phyloP scores from a whole-genome alignment of 1,140 invertebrate genomes.

The Sycophaga agraensis region DNA sequence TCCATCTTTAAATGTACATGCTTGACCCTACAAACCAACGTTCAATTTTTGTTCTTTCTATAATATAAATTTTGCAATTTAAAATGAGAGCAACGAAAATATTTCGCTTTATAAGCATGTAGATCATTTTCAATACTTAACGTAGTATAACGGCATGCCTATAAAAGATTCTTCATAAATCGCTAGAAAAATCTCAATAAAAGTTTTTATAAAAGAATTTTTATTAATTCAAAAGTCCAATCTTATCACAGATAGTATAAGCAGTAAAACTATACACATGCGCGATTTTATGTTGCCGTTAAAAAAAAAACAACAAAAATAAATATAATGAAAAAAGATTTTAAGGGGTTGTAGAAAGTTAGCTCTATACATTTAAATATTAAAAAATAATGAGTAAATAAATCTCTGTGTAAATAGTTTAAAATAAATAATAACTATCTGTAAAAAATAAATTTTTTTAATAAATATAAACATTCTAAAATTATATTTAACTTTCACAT shows the following conservation, averaged over 20 bases:
- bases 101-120: conserved; percentile 10
- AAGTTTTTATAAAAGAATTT: conserved; percentile 28
- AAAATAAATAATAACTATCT: conserved; percentile 10
- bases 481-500: conserved; percentile 9
- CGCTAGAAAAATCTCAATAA: conserved; percentile 25
- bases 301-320: conserved; percentile 16
- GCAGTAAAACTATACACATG: conserved; percentile 29
- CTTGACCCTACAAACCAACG: conserved; percentile 28
- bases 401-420: too few relatives aligned
- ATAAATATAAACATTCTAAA: neutral
- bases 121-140: conserved; percentile 11
- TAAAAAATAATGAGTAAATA: too few relatives aligned
- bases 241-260: conserved; percentile 32
- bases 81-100: conserved; percentile 1
- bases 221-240: conserved; percentile 22
- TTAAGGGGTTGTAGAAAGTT: conserved; percentile 13
- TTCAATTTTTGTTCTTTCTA: conserved; percentile 19
- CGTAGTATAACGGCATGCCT: conserved; percentile 18
- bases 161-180: conserved; percentile 12
- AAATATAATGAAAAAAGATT: conserved; percentile 5
- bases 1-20: conserved; percentile 31
- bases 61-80: neutral
- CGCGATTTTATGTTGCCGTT: conserved; percentile 20
- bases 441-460: neutral
- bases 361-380: too few relatives aligned